Evolutionary conservation across 1,140 invertebrate genomes (phyloP), one percentile per base, ranked within the genome.

Genomic region (Cylas formicarius): DNA sequence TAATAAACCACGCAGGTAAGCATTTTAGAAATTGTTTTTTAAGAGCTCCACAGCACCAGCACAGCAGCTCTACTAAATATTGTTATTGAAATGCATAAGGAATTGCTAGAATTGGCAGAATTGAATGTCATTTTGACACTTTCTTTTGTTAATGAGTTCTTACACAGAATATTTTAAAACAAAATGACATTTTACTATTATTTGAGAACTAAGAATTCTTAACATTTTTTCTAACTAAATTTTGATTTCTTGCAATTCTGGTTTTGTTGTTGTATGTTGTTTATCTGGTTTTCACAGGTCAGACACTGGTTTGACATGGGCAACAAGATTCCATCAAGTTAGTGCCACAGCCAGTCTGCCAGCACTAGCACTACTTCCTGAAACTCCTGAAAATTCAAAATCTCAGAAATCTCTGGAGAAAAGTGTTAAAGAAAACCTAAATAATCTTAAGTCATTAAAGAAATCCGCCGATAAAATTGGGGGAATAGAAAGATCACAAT

Each of bases 331-430:
- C 50, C 72, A 78, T 61, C 77, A 80, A 51, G 77, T 78, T 11
- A 80, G 77, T 2, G 77, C 76, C 1, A 80, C 78, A 28, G 77
- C 77, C 2, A 80, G 77, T 62, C 52, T 80, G 40, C 78, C 78
- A 2, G 77, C 77, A 0, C 57, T 81, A 33, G 65, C 70, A 3
- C 47, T 73, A 19, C 53, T 71, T 4, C 70, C 70, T 13, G 71
- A 73, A 32, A 61, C 62, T 32, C 55, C 60, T 19, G 57, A 66
- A 24, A 21, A 24, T 19, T 31, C 28, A 10, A 40, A 47, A 46
- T 18, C 47, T 22, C 44, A 37, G 36, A 56, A 36, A 44, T 53
- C 52, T 11, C 61, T 59, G 23, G 57, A 63, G 26, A 61, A 64
- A 63, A 67, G 50, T 35, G 55, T 36, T 31, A 69, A 57, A 58